Evolutionary conservation across 2,797 vertebrate genomes (phyloP), one percentile per base, ranked within the genome.

Genomic region (Ceyx erithaca): DNA sequence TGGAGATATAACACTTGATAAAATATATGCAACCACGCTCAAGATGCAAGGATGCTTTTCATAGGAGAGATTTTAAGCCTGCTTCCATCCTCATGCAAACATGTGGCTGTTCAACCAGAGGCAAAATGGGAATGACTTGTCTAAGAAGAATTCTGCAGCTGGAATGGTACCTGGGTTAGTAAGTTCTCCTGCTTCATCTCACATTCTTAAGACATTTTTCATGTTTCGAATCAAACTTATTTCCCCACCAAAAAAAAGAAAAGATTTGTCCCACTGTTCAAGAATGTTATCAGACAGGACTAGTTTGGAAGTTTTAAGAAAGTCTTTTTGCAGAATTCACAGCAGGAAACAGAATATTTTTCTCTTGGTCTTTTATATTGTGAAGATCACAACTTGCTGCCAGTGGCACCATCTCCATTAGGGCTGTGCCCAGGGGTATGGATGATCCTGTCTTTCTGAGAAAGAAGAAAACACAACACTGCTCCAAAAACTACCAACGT

Each of bases 301-400:
- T 81, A 82, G 85, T 71, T 90, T 79, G 87, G n/a, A 76, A 80
- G 83, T 96, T 94, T 96, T 91, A 92, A 94, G 94, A 89, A 93
- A 95, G 85, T 45, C 40, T 83, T 94, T 95, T 77, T 77, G 71
- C 87, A 92, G 78, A 52, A 93, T 78, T 95, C 88, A 81, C 72
- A 94, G 82, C 31, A 96, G 90, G 86, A 96, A 96, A 86, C 37
- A 22, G 79, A 96, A 80, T 78, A 59, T 67, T 55, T 78, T 93
- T 94, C 37, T 90, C 85, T 94, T 84, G 72, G 55, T 92, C 82
- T 85, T 94, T 95, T 87, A 55, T 82, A 41, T 48, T 84, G 77
- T 89, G 4, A 40, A 89, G 85, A 75, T 89, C 83, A 90, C 35
- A 87, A 83, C 63, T 52, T 77, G 75, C 66, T 48, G 76, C 57